Evolutionary conservation across 2,797 vertebrate species (phyloP).

Genomic region (Cynodonichthys magdalenae): DNA sequence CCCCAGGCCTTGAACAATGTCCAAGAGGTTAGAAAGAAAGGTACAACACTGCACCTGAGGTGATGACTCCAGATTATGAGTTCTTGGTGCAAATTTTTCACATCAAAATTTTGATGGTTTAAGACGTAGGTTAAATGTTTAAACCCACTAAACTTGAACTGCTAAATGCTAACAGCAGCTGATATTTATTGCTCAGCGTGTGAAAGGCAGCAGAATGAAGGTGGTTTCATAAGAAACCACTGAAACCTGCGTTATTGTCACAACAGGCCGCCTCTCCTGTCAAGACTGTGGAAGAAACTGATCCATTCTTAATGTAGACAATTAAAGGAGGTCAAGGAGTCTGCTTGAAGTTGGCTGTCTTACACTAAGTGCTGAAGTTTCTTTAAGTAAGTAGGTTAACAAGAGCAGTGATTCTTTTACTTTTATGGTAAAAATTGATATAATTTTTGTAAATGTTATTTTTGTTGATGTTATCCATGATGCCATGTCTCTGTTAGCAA

Average conservation of each 20-base stretch:
- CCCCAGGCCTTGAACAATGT: too few relatives aligned
- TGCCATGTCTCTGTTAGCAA: background rate
- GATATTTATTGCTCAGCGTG: slow-evolving; percentile 7
- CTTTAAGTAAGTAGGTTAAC: background rate
- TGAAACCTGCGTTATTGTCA: slow-evolving; percentile 65
- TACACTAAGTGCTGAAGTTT: slow-evolving; percentile 1
- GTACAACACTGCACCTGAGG: too few relatives aligned
- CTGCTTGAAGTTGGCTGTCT: slow-evolving; percentile 25
- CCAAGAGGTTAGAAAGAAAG: too few relatives aligned
- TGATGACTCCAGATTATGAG: too few relatives aligned
- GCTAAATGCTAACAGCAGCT: slow-evolving; percentile 2
- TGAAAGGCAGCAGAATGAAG: slow-evolving; percentile 33
- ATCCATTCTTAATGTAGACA: slow-evolving; percentile 7
- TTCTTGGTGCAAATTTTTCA: too few relatives aligned
- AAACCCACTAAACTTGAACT: slow-evolving; percentile 1
- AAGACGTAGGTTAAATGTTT: background rate
- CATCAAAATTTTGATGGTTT: background rate
- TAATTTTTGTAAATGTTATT: background rate
- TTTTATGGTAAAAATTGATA: background rate
- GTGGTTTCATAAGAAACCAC: slow-evolving; percentile 74
- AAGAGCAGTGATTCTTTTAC: too few relatives aligned
- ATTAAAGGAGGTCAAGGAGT: background rate
- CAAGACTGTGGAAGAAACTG: slow-evolving; percentile 12
- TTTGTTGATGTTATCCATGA: background rate
- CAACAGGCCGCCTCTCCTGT: slow-evolving; percentile 19